Base-by-base conservation (phyloP, 2,113 vertebrate genomes). In the Heteronetta atricapilla region DNA sequence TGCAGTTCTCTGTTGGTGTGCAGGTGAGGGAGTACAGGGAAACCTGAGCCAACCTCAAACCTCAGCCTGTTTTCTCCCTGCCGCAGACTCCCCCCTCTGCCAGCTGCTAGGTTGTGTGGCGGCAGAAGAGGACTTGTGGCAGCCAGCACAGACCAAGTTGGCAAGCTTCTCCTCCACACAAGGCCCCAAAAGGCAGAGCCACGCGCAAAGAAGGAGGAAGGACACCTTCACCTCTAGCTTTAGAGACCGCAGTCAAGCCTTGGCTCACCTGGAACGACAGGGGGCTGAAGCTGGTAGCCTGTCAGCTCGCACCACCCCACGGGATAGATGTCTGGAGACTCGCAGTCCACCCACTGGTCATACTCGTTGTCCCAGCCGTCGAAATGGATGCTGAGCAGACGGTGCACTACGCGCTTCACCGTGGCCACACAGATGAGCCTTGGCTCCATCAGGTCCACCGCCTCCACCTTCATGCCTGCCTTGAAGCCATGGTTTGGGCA, bases 301-400 rank as follows among this genome's bases (percentile, higher is more conserved):
- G 98, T 98, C 83, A 99, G 98, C 88, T 99, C 99, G 11, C 99
- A 99, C 99, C 99, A 99, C 86, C 99, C 99, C 3, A 99, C 98
- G 0, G 99, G 99, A 96, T 99, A 99, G 96, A 99, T 99, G 94
- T 99, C 99, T 1, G 99, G 98, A 31, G 99, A 99, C 91, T 99
- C 98, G 82, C 98, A 98, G 97, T 99, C 99, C 44, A 99, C 98
- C 99, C 99, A 99, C 98, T 99, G 99, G 98, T 99, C 99, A 1
- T 99, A 99, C 94, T 99, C 99, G 0, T 96, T 98, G 86, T 99
- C 99, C 99, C 99, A 99, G 95, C 99, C 99, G 4, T 99, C 99
- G 3, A 99, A 99, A 93, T 99, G 99, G 81, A 99, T 98, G 59
- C 99, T 98, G 60, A 99, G 98, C 44, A 99, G 98, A 9, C 99